Evolutionary conservation across 1,140 invertebrate species (phyloP), one percentile per base, ranked within the genome.

Genomic region (Zaprionus capensis): DNA sequence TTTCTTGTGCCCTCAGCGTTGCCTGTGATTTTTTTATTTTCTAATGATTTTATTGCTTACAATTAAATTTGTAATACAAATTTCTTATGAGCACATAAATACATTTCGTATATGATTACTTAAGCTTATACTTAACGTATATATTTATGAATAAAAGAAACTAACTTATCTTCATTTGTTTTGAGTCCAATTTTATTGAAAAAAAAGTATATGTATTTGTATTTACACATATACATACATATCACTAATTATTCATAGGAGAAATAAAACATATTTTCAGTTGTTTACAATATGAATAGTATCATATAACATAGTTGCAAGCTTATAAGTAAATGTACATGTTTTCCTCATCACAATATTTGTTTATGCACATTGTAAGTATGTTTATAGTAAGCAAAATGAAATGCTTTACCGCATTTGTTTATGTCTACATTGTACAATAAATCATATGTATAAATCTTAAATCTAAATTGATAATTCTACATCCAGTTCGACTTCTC

Each of bases 401-500:
- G 28, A 55, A 15, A 26, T 55, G 24, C 22, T 26, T 56, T 56
- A 17, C 7, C 1, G 14, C 22, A 26, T 26, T 17, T 56, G 26
- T 56, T 28, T 28, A 9, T 31, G 14, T 51, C 6, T 56, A 28
- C 14, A 56, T n/a, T 28, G 15, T 56, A 36, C 17, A 62, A 22
- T n/a, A 3, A n/a, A 17, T 17, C n/a, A 38, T 38, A 38, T 38
- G 36, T 38, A 38, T 15, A 51, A 36, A 34, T 65, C 62, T 51
- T 36, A 65, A 51, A 12, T 28, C 24, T 26, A 34, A 14, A 14
- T n/a, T 7, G 1, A 38, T 14, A 51, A 53, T 38, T 41, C 36
- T 71, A 46, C 34, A 61, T 61, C 46, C 71, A 73, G 34, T 53
- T 36, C 12, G 24, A 28, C 36, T 41, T 67, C 31, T 41, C 12